Base-by-base conservation (phyloP, 2,888 invertebrate genomes). In the Nomada ferruginata region DNA sequence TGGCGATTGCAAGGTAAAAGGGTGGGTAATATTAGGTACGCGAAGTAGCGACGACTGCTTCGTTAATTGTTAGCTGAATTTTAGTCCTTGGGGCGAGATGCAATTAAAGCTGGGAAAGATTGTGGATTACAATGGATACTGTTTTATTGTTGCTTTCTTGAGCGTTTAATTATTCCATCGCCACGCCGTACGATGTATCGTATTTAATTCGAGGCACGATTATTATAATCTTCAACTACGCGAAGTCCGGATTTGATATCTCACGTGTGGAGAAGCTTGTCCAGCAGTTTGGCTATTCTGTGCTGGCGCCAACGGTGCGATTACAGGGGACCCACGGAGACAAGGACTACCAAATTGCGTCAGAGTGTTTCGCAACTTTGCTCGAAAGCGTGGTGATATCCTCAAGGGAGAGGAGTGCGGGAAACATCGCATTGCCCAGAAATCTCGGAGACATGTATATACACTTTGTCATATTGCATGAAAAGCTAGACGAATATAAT, bases 341-440 rank as follows among this genome's bases (percentile, higher is more conserved):
- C 85, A 87, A 82, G 87, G 69, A 76, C 65, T 63, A 36, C 78
- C 76, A 87, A 87, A 87, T 87, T 87, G 83, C 79, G 72, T 61
- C 69, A 71, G 81, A 85, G 76, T 85, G 83, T 85, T 83, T 78
- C 85, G 78, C 80, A 83, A 85, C 83, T 85, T 72, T 61, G 68
- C 83, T 69, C 76, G 80, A 80, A 83, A 80, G 64, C 60, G 65
- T 26, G 18, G 57, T 71, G 80, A 79, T 83, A 78, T 80, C 76
- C 76, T n/a, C 78, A 5, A 11, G 64, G 55, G 83, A 75, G 26
- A 61, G 11, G 73, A 20, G 64, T 64, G 68, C 70, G 70, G 66
- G 71, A 76, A 76, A 74, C 71, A 60, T 52, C 60, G 47, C 60
- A 66, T 59, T 50, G 15, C 52, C 42, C 70, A 66, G 79, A 79